Evolutionary conservation across 2,113 vertebrate genomes (phyloP).

Genomic region (Prolemur simus): DNA sequence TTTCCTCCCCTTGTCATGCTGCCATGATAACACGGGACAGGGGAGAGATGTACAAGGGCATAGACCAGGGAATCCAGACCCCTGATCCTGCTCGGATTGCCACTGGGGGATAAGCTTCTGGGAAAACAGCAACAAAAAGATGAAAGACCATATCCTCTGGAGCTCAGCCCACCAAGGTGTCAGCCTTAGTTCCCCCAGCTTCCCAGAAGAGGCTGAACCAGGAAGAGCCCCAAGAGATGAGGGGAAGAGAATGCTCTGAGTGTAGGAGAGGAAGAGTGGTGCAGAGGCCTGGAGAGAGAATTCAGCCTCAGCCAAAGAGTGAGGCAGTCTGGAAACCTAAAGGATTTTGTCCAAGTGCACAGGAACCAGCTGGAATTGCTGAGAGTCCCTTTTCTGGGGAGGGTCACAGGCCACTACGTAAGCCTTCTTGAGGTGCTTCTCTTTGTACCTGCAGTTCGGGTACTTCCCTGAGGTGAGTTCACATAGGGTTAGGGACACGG

Average conservation of each 20-base stretch:
- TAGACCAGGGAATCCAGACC: not conserved
- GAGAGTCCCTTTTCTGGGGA: not conserved
- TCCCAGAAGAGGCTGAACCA: not conserved
- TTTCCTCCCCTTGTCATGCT: not conserved
- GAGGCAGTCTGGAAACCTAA: not conserved
- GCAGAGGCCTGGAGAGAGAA: not conserved
- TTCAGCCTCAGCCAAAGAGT: not conserved
- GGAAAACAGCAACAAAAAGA: conserved; percentile 11
- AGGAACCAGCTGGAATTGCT: conserved; percentile 36
- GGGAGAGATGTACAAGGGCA: not conserved
- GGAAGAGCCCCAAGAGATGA: not conserved
- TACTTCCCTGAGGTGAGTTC: not conserved
- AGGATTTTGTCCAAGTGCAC: conserved; percentile 58
- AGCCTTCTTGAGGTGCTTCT: not conserved
- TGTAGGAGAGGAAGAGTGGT: not conserved
- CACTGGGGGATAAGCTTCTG: not conserved
- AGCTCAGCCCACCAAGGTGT: not conserved
- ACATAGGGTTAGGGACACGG: not conserved
- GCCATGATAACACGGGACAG: not conserved
- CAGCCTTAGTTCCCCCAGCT: not conserved
- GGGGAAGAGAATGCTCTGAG: not conserved
- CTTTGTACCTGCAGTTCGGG: conserved; percentile 41
- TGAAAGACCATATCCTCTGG: not conserved
- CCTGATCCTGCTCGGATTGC: not conserved
- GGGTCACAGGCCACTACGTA: conserved; percentile 30